Percentiles rank a stretch among this genome's conserved stretches.
Evolutionary conservation across 2,888 invertebrate genomes (phyloP).

Genomic region (Eupeodes luniger): DNA sequence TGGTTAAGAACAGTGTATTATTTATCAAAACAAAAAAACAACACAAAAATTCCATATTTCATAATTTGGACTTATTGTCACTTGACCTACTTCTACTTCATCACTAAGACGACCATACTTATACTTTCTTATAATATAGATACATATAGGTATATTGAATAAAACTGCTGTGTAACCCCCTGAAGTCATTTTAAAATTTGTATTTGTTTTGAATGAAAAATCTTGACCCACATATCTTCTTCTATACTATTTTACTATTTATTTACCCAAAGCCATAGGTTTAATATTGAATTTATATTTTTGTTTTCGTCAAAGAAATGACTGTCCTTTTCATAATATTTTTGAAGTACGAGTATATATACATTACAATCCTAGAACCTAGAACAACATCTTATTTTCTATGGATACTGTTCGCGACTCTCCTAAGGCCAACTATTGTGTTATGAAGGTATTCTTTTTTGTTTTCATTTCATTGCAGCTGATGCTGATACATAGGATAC

Average conservation of each 20-base stretch:
- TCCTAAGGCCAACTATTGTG: conserved; percentile 65
- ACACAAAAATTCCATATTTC: background rate
- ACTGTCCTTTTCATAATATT: conserved; percentile 30
- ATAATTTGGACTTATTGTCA: background rate
- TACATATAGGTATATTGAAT: background rate
- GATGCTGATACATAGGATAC: conserved; percentile 7
- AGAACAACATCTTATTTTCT: conserved; percentile 14
- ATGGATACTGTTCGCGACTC: conserved; percentile 4
- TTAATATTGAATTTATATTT: background rate
- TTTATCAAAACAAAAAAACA: background rate
- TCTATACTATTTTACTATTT: background rate
- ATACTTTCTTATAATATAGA: background rate
- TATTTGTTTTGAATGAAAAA: conserved; percentile 54
- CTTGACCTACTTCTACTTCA: conserved; percentile 1
- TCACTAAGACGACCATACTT: background rate
- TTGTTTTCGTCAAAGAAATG: conserved; percentile 22
- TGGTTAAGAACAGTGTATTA: no score
- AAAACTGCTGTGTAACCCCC: conserved; percentile 8
- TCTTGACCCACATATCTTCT: conserved; percentile 63
- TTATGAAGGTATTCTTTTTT: background rate
- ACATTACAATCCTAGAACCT: conserved; percentile 9
- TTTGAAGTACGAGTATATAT: background rate
- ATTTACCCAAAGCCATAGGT: background rate
- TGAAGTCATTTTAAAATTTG: conserved; percentile 37
- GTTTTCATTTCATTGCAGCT: conserved; percentile 42